Evolutionary conservation across 1,140 invertebrate genomes (phyloP).

Genomic region (Homalodisca vitripennis): DNA sequence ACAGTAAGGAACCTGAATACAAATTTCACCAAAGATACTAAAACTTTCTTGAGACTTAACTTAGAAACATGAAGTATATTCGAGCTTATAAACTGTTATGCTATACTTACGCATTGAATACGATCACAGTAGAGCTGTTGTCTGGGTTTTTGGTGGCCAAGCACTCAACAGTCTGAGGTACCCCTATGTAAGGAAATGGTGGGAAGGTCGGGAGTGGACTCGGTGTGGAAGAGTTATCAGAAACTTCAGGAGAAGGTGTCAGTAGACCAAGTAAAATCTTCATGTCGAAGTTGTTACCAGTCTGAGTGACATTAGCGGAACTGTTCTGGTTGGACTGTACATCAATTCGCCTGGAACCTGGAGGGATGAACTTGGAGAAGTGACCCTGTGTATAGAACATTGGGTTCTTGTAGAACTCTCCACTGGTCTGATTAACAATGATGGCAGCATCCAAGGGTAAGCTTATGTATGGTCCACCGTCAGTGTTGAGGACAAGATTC

Average conservation of each 20-base stretch:
- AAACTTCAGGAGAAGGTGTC: neutral
- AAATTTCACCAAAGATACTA: too few species aligned
- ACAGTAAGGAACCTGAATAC: too few species aligned
- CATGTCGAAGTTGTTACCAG: neutral
- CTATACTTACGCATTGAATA: neutral
- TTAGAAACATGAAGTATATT: too few species aligned
- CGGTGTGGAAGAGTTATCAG: neutral
- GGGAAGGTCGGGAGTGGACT: neutral
- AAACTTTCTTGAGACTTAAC: too few species aligned
- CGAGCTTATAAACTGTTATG: too few species aligned
- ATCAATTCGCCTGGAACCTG: slow-evolving; percentile 55
- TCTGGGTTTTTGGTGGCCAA: neutral
- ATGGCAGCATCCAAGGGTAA: slow-evolving; percentile 78
- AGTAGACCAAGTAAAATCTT: neutral
- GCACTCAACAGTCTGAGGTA: neutral
- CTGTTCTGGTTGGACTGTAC: slow-evolving; percentile 20
- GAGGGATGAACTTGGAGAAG: slow-evolving; percentile 80
- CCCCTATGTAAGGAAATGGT: neutral
- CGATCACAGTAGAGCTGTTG: neutral
- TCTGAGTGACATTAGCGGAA: too few species aligned
- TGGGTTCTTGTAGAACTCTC: slow-evolving; percentile 85
- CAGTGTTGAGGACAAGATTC: slow-evolving; percentile 76
- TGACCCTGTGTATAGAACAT: slow-evolving; percentile 86
- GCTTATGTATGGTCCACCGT: slow-evolving; percentile 75
- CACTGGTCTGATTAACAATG: slow-evolving; percentile 62